These are phyloP conservation scores for Goniozus legneri DNA, from an alignment of 1,140 invertebrate species.

Conservation along the genomic window DNA sequence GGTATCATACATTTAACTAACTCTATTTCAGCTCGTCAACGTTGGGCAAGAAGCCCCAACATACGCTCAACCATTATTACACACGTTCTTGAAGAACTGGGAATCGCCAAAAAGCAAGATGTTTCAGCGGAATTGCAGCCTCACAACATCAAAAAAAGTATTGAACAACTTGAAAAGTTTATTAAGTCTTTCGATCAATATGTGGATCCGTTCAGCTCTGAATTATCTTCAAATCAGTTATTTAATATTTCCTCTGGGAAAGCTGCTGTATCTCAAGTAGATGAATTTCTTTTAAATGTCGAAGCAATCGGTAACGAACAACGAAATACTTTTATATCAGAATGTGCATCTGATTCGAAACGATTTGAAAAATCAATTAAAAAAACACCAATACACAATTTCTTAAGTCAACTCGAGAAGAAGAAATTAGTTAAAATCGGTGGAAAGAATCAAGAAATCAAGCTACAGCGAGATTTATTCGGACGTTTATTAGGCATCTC, in stretches of 20 bases:
- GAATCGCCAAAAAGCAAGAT: conserved; percentile 17
- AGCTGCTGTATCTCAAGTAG: conserved; percentile 21
- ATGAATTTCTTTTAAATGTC: conserved; percentile 25
- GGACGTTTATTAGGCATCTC: conserved; percentile 7
- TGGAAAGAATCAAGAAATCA: conserved; percentile 4
- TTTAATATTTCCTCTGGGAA: conserved; percentile 27
- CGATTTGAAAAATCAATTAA: conserved; percentile 17
- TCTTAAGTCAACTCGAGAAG: conserved; percentile 6
- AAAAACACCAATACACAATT: conserved; percentile 5
- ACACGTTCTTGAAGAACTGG: conserved; percentile 5
- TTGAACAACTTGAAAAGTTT: conserved; percentile 15
- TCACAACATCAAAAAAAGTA: conserved; percentile 21
- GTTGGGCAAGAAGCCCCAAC: conserved; percentile 16
- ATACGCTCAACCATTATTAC: conserved; percentile 10
- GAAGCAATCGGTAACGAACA: conserved; percentile 16
- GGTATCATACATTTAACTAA: conserved; percentile 8
- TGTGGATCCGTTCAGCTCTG: conserved; percentile 19
- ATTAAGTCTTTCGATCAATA: conserved; percentile 15
- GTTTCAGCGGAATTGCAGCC: conserved; percentile 20
- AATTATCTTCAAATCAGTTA: conserved; percentile 15
- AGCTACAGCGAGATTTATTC: conserved; percentile 17
- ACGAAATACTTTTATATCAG: conserved; percentile 15
- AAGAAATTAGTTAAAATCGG: conserved; percentile 10
- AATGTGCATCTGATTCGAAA: conserved; percentile 12
- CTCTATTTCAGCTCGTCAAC: conserved; percentile 17